Conservation (phyloP, 2,113 vertebrate species). For the Bothrops jararaca region DNA sequence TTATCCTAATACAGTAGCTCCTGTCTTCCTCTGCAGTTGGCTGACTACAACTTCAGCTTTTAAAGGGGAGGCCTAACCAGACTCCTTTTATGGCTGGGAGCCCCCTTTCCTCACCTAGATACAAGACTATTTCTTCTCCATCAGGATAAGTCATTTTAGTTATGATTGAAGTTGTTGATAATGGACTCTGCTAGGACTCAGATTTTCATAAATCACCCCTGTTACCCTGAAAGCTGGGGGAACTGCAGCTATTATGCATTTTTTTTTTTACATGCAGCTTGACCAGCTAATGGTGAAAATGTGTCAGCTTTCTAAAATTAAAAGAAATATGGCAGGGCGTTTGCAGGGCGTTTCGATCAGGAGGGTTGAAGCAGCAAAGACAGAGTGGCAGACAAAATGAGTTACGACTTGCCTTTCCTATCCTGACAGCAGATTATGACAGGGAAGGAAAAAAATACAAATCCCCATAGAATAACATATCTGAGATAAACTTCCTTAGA, state of each 20-base stretch:
- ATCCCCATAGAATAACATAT: constrained; percentile 20
- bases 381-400: constrained; percentile 27
- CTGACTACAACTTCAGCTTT: background rate
- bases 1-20: background rate
- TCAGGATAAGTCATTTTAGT: background rate
- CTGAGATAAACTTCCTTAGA: constrained; percentile 43
- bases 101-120: accelerated
- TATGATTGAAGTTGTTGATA: background rate
- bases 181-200: background rate
- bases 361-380: constrained; percentile 18
- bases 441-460: constrained; percentile 14
- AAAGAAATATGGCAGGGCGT: constrained; percentile 23
- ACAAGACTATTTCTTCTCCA: constrained; percentile 17
- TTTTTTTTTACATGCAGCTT: background rate
- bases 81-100: background rate
- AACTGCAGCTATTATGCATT: background rate
- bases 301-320: constrained; percentile 37
- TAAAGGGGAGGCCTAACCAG: background rate
- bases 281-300: constrained; percentile 30
- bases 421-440: constrained; percentile 44
- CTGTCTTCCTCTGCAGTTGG: accelerated
- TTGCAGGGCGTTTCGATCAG: constrained; percentile 30
- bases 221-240: background rate
- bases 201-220: constrained; percentile 11
- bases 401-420: constrained; percentile 37